Percentiles rank a stretch among this genome's conserved stretches.
These are phyloP conservation scores for Drosophila arizonae DNA, from an alignment of 1,140 invertebrate species.

Conservation along the genomic window DNA sequence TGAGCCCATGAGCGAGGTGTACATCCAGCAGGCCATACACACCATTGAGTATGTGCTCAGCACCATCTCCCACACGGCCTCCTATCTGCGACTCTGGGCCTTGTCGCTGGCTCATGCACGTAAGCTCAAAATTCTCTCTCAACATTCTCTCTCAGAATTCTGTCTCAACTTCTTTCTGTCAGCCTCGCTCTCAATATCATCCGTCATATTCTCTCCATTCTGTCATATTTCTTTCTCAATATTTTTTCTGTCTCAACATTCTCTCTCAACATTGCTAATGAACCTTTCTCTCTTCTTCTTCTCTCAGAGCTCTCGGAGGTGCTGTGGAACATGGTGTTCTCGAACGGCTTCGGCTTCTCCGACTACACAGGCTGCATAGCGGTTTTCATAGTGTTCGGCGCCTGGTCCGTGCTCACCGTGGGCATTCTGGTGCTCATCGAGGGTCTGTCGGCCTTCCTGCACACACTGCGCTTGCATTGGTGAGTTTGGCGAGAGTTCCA, in stretches of 20 bases:
- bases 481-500: conserved; percentile 83
- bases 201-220: no score
- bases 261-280: background rate
- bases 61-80: conserved; percentile 97
- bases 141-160: background rate
- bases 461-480: conserved; percentile 99
- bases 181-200: no score
- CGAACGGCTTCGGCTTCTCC: conserved; percentile 45
- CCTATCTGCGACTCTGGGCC: conserved; percentile 98
- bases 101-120: conserved; percentile 96
- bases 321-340: conserved; percentile 93
- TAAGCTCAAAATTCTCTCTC: conserved; percentile 79
- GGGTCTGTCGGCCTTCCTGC: conserved; percentile 98
- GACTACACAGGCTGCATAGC: conserved; percentile 69
- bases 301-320: conserved; percentile 93
- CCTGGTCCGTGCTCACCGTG: conserved; percentile 94
- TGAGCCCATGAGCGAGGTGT: conserved; percentile 91
- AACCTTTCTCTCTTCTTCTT: background rate
- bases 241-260: no score
- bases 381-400: conserved; percentile 90
- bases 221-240: no score
- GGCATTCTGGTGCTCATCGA: conserved; percentile 98
- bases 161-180: no score
- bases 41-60: conserved; percentile 98
- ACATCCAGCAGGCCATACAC: conserved; percentile 97